Base-by-base conservation (phyloP, 2,888 invertebrate species). In the Ectemnius continuus region DNA sequence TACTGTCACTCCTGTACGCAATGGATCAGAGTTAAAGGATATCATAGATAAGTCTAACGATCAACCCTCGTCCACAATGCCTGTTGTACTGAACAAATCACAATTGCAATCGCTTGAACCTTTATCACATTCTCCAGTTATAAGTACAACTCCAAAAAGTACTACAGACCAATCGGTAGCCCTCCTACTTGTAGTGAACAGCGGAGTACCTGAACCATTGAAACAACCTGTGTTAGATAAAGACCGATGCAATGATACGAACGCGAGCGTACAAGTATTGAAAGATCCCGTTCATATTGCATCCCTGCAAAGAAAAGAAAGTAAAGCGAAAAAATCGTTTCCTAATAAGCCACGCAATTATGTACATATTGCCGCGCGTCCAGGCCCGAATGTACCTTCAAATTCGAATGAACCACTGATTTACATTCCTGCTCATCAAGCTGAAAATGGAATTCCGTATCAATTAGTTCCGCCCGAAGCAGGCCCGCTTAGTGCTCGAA, bases 241-340 rank as follows among this genome's bases (percentile, higher is more conserved):
- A 16, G 45, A 16, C 45, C 61, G 36, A 65, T 56, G 18, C 8
- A 28, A 13, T 11, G 65, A 76, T 52, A 8, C 56, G 46, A 13
- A 28, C 16, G 14, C 14, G 16, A 13, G 61, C 2, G n/a, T 56
- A 2, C 73, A 72, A 13, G 16, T 6, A 46, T 28, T 57, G 4
- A 75, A 48, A 14, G 65, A 78, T 5, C 23, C 26, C 0, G 6
- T 28, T 0, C 47, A 28, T 13, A 11, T 36, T 36, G 16, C 36
- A 13, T 57, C 56, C 1, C 20, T 74, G 64, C 70, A 73, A 11
- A 85, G 81, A 36, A 86, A 85, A 61, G 85, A 87, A 26, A 86
- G 87, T n/a, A 89, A 86, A 70, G 92, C 92, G 0, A 87, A 89
- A 6, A 92, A 92, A 84, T 88, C 91, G 2, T 91, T 92, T 76